phyloP scores from a whole-genome alignment of 2,797 vertebrate species.

The Paramormyrops hopkinsi region DNA sequence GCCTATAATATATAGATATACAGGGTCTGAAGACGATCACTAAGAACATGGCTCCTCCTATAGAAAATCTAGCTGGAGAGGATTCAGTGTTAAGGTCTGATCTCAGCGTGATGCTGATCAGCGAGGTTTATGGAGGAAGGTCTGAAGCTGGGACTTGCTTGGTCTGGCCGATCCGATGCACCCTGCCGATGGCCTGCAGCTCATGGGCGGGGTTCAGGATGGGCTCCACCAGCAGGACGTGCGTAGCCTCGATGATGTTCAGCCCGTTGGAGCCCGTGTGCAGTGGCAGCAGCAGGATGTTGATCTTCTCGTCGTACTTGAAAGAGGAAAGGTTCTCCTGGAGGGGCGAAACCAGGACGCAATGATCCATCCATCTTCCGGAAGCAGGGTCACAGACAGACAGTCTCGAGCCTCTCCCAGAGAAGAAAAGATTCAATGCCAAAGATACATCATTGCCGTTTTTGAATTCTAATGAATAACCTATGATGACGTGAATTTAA shows the following conservation, averaged over 20 bases:
- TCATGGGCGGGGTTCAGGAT: constrained; percentile 95
- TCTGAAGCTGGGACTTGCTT: constrained; percentile 67
- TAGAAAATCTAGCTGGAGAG: not conserved
- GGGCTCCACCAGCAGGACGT: constrained; percentile 90
- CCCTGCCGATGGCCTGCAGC: constrained; percentile 93
- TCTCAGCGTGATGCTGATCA: not conserved
- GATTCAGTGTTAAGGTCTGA: not conserved
- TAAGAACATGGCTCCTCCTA: not conserved
- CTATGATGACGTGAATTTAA: not conserved
- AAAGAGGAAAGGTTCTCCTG: constrained; percentile 95
- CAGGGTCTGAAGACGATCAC: not conserved
- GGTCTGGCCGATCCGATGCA: constrained; percentile 95
- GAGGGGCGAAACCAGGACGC: not conserved
- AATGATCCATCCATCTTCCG: not conserved
- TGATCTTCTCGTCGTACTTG: constrained; percentile 89
- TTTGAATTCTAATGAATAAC: not conserved
- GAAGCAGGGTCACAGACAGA: not conserved
- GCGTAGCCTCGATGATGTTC: constrained; percentile 96
- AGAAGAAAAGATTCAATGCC: not conserved
- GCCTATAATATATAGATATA: not conserved
- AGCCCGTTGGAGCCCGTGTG: constrained; percentile 96
- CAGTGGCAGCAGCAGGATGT: constrained; percentile 92
- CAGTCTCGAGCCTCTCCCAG: not conserved
- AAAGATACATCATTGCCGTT: not conserved
- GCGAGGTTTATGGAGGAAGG: not conserved